Percentiles rank a stretch among this genome's conserved stretches.
Conservation (phyloP, 1,140 invertebrate genomes). For the Drosophila rhopaloa region DNA sequence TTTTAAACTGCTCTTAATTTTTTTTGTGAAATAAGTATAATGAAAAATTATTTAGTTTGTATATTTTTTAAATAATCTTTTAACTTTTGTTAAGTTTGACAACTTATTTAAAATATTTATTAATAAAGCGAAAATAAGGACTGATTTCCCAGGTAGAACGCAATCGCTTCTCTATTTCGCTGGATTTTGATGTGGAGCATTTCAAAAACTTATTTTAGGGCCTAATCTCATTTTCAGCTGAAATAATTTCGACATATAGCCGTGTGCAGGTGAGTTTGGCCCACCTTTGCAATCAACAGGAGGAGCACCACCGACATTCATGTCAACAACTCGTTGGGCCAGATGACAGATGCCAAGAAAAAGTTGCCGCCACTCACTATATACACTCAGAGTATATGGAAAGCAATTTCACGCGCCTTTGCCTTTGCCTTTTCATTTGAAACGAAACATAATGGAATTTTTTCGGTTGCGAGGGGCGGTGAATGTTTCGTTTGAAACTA, state of each 20-base stretch:
- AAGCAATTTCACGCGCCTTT: slow-evolving; percentile 65
- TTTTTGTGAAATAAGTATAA: too few species aligned
- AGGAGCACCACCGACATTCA: slow-evolving; percentile 9
- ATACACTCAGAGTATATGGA: slow-evolving; percentile 6
- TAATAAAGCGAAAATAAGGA: too few species aligned
- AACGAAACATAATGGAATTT: slow-evolving; percentile 58
- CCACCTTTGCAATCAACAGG: slow-evolving; percentile 16
- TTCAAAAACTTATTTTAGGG: background rate
- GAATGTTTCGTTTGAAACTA: slow-evolving; percentile 4
- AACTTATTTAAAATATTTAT: too few species aligned
- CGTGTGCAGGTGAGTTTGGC: slow-evolving; percentile 10
- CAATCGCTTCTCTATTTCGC: background rate
- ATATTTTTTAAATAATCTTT: too few species aligned
- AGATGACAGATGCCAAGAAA: slow-evolving; percentile 52
- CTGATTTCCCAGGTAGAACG: too few species aligned
- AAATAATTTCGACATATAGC: background rate
- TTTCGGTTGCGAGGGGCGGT: slow-evolving; percentile 34
- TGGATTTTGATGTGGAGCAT: background rate
- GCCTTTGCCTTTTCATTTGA: slow-evolving; percentile 27
- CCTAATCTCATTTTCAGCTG: background rate
- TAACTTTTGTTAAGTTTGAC: too few species aligned
- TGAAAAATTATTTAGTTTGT: too few species aligned
- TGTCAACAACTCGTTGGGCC: slow-evolving; percentile 41
- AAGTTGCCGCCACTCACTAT: slow-evolving; percentile 21
- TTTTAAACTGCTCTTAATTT: too few species aligned